Evolutionary conservation across 2,888 invertebrate genomes (phyloP), one percentile per base, ranked within the genome.

Genomic region (Octonoba sinensis): DNA sequence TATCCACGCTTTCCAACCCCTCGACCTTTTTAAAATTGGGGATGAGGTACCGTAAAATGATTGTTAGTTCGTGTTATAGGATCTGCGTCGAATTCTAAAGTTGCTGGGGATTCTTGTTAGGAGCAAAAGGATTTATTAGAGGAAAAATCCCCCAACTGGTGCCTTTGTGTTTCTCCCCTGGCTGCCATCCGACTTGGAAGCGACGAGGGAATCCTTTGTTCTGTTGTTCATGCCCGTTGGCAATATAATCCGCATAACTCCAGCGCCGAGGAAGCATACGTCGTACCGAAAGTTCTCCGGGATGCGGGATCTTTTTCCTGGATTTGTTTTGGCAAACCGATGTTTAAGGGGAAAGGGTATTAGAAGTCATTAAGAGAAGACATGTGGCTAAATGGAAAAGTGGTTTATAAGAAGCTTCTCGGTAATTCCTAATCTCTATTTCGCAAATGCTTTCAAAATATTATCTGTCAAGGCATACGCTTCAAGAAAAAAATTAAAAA

Each of bases 121-220:
- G 49, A 59, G 67, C 67, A 60, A 60, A 44, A 60, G 67, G 75
- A 67, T 66, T 75, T 75, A 67, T 60, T 67, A 59, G 59, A 36
- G 44, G n/a, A 67, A 74, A 74, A 66, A 15, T 57, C 65, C 20
- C 13, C 36, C 36, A 36, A 36, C 36, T 36, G 36, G 36, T 36
- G 36, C 36, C 54, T 54, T 54, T 20, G 20, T 54, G 20, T 54
- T 54, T 15, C n/a, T 54, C 54, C 54, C 54, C 20, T 20, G 54
- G 8, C 54, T 54, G 54, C 54, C 8, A 12, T 11, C 8, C 20
- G 54, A 18, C 18, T 54, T 54, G n/a, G 54, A 54, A 54, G 54
- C 54, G 54, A 54, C 54, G 20, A 18, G 54, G 54, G 54, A 54
- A 18, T n/a, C 54, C 54, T 54, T 20, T n/a, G n/a, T 20, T 54